Conservation (phyloP, 2,888 invertebrate species). For the Trichogramma dendrolimi region DNA sequence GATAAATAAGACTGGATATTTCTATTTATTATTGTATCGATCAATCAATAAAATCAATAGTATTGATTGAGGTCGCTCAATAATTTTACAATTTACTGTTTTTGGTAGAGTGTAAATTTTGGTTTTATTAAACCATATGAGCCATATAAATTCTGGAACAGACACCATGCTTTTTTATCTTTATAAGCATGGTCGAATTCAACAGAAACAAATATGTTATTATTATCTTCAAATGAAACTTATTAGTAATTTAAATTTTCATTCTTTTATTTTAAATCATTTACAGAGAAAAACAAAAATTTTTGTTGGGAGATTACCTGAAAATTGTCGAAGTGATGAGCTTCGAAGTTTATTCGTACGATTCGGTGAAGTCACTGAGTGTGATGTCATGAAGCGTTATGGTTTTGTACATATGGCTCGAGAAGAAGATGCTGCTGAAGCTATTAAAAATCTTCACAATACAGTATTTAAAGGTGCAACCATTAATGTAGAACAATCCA, state of each 20-base stretch:
- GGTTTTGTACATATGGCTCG: conserved; percentile 90
- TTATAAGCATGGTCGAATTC: conserved; percentile 42
- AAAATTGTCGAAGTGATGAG: conserved; percentile 78
- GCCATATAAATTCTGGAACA: conserved; percentile 45
- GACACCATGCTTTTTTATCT: conserved; percentile 42
- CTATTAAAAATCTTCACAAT: conserved; percentile 77
- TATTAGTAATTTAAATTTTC: not conserved
- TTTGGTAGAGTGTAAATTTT: conserved; percentile 21
- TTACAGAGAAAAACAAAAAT: conserved; percentile 72
- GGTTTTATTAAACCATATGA: conserved; percentile 30
- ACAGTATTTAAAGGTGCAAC: conserved; percentile 77
- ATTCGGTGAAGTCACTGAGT: conserved; percentile 85
- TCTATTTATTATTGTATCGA: not conserved
- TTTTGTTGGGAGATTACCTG: conserved; percentile 88
- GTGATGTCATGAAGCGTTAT: conserved; percentile 90
- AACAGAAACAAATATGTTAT: conserved; percentile 37
- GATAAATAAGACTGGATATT: too few species aligned
- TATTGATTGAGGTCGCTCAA: conserved; percentile 26
- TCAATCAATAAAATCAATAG: not conserved
- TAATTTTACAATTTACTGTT: conserved; percentile 31
- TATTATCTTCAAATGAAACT: not conserved
- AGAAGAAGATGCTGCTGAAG: conserved; percentile 74
- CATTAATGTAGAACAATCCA: conserved; percentile 79
- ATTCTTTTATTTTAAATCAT: conserved; percentile 29
- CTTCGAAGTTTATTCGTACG: conserved; percentile 77